Percentiles rank a stretch among this genome's conserved stretches.
phyloP scores from a whole-genome alignment of 1,140 invertebrate genomes.

The Sitodiplosis mosellana region DNA sequence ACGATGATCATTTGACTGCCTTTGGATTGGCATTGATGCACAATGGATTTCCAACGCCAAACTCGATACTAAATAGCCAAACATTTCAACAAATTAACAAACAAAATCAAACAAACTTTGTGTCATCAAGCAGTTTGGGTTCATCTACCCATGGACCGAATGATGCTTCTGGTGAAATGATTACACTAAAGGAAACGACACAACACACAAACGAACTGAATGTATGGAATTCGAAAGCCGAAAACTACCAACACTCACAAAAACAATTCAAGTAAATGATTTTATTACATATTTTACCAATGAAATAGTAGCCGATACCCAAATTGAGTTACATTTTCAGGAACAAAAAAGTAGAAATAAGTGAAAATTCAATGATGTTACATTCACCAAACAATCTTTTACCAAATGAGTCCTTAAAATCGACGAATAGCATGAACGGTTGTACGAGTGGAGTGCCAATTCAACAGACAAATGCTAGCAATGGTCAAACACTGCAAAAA shows the following conservation, averaged over 20 bases:
- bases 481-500: constrained; percentile 30
- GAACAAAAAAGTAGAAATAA: background rate
- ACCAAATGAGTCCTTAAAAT: background rate
- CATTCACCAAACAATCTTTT: background rate
- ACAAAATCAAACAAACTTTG: constrained; percentile 2
- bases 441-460: too few relatives aligned
- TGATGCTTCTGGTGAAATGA: too few relatives aligned
- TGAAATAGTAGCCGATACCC: too few relatives aligned
- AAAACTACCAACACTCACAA: background rate
- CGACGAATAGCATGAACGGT: background rate
- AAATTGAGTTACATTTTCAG: too few relatives aligned
- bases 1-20: constrained; percentile 43
- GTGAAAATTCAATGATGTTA: background rate
- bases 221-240: constrained; percentile 35
- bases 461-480: too few relatives aligned
- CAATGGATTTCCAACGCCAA: constrained; percentile 41
- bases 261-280: background rate
- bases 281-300: too few relatives aligned
- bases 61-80: constrained; percentile 28
- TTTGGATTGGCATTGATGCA: constrained; percentile 52
- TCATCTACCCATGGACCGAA: too few relatives aligned
- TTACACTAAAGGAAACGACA: too few relatives aligned
- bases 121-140: background rate
- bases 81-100: constrained; percentile 12
- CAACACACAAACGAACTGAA: constrained; percentile 7